A percentile compares a stretch with the other conserved stretches of the same genome.
phyloP scores from a whole-genome alignment of 2,797 vertebrate species.

The Enteromius trimaculatus region DNA sequence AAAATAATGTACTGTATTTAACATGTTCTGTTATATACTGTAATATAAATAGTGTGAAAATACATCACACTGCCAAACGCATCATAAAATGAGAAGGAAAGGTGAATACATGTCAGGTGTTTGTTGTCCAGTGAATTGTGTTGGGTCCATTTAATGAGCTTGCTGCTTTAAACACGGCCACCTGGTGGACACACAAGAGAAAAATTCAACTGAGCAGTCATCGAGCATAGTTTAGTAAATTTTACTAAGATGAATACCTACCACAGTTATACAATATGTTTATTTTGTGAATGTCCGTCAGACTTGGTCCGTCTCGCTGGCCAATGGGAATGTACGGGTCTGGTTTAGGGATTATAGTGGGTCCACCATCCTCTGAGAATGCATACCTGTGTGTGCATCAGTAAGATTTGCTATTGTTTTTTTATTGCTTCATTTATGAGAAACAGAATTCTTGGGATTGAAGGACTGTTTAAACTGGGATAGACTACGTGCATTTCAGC shows the following conservation, averaged over 20 bases:
- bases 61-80: not conserved
- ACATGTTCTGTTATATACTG: not conserved
- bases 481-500: not conserved
- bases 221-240: not conserved
- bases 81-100: not conserved
- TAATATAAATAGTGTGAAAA: not conserved
- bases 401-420: not conserved
- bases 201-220: conserved; percentile 21
- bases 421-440: not conserved
- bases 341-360: conserved; percentile 87
- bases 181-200: conserved; percentile 63
- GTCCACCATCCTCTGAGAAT: conserved; percentile 82
- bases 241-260: conserved; percentile 58
- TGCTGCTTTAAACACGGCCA: conserved; percentile 61
- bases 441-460: not conserved
- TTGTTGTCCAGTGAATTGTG: not conserved
- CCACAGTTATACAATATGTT: conserved; percentile 86
- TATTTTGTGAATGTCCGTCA: conserved; percentile 85
- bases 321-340: conserved; percentile 84
- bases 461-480: not conserved
- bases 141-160: conserved; percentile 15
- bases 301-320: conserved; percentile 85
- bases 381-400: conserved; percentile 75
- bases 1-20: not conserved
- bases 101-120: not conserved